A percentile compares a stretch with the other conserved stretches of the same genome.
Evolutionary conservation across 2,797 vertebrate species (phyloP).

Genomic region (Lemur catta): DNA sequence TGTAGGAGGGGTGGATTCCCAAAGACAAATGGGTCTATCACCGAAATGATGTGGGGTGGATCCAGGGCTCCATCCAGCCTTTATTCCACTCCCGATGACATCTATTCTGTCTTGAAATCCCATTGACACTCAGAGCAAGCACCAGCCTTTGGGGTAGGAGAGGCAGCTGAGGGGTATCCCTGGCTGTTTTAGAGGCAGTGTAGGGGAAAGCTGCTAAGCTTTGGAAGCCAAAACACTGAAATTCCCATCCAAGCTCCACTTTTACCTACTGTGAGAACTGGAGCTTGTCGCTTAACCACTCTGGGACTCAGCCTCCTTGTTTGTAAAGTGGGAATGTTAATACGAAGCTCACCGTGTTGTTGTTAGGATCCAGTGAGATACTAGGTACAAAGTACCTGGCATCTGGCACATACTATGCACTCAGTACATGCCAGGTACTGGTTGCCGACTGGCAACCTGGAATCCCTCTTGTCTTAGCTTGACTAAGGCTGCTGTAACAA

Average conservation of each 20-base stretch:
- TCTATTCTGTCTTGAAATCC: not conserved
- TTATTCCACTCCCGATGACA: not conserved
- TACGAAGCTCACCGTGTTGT: fast-evolving
- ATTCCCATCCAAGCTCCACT: not conserved
- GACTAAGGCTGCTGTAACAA: not conserved
- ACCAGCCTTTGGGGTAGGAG: not conserved
- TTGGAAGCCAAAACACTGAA: not conserved
- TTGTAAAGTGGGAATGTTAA: not conserved
- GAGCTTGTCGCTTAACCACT: not conserved
- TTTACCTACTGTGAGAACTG: not conserved
- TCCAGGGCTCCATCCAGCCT: not conserved
- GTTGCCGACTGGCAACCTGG: not conserved
- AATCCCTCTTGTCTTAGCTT: not conserved
- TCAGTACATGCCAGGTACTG: not conserved
- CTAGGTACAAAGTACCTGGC: not conserved
- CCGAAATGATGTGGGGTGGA: not conserved
- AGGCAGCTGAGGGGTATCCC: not conserved
- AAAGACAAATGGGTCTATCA: not conserved
- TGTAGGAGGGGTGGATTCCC: fast-evolving
- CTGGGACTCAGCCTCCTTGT: not conserved
- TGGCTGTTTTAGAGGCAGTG: not conserved
- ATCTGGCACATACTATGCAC: fast-evolving
- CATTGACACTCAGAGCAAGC: not conserved
- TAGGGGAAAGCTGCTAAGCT: not conserved
- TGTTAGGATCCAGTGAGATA: not conserved